Percentiles rank a stretch among this genome's conserved stretches.
phyloP scores from a whole-genome alignment of 2,888 invertebrate species.

The Apamea monoglypha region DNA sequence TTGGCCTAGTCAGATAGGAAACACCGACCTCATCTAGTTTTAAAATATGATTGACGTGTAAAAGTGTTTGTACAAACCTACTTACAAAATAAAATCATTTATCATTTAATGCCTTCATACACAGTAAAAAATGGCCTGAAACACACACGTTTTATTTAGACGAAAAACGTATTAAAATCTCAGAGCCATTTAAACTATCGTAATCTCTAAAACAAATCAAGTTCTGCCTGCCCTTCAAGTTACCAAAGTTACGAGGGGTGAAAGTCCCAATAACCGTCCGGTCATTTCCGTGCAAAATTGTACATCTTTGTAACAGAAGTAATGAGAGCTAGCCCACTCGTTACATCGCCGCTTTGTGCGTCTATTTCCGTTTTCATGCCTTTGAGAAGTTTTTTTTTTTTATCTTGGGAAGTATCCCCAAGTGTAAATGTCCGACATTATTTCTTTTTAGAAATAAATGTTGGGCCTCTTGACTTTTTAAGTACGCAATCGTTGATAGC shows the following conservation, averaged over 20 bases:
- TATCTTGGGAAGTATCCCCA: slow-evolving; percentile 51
- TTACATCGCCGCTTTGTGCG: slow-evolving; percentile 67
- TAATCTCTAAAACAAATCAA: slow-evolving; percentile 34
- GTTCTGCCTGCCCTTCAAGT: slow-evolving; percentile 27
- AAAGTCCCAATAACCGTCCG: slow-evolving; percentile 26
- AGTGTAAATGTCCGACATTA: slow-evolving; percentile 47
- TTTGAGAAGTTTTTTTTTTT: slow-evolving; percentile 56
- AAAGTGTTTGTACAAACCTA: too few relatives aligned
- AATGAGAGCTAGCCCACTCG: slow-evolving; percentile 68
- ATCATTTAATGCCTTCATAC: slow-evolving; percentile 34
- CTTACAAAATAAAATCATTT: too few relatives aligned
- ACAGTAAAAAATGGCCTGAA: slow-evolving; percentile 5
- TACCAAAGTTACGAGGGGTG: slow-evolving; percentile 46
- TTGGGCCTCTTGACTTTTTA: slow-evolving; percentile 14
- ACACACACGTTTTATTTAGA: slow-evolving; percentile 30
- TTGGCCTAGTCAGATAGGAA: too few relatives aligned
- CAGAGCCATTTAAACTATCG: slow-evolving; percentile 26
- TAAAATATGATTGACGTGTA: too few relatives aligned
- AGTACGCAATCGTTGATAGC: background rate
- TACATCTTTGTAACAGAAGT: slow-evolving; percentile 63
- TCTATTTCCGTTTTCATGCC: slow-evolving; percentile 67
- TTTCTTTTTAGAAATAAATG: slow-evolving; percentile 1
- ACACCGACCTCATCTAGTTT: too few relatives aligned
- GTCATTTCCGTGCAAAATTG: slow-evolving; percentile 63
- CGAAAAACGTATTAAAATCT: slow-evolving; percentile 44